A percentile compares a stretch with the other conserved stretches of the same genome.
These are phyloP conservation scores for Centropus unirufus DNA, from an alignment of 2,113 vertebrate species.

Conservation along the genomic window DNA sequence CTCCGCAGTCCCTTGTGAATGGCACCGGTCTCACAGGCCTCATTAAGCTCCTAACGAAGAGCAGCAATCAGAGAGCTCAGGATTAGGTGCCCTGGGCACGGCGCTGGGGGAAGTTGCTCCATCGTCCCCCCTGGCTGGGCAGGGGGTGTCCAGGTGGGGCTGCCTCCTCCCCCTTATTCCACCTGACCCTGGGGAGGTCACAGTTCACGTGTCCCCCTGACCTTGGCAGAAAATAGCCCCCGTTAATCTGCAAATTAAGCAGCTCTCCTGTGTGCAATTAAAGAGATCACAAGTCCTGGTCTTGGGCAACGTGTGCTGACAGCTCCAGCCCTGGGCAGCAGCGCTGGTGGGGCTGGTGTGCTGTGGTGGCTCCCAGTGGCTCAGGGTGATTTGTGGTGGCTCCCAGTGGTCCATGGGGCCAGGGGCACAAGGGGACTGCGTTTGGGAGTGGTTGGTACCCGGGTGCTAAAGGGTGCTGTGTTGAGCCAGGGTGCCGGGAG, in stretches of 20 bases:
- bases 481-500: not conserved
- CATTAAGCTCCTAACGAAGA: not conserved
- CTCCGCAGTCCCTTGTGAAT: not conserved
- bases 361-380: not conserved
- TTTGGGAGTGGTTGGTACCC: not conserved
- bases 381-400: not conserved
- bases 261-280: slow-evolving; percentile 53
- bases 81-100: not conserved
- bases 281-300: not conserved
- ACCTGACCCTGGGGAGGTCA: not conserved
- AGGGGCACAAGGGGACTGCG: not conserved
- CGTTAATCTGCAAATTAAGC: slow-evolving; percentile 47
- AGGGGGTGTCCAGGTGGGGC: not conserved
- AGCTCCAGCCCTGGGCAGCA: not conserved
- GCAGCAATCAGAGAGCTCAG: not conserved
- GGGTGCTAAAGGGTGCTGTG: not conserved
- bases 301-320: not conserved
- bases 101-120: fast-evolving
- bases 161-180: not conserved
- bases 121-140: fast-evolving
- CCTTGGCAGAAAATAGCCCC: slow-evolving; percentile 46
- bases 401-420: not conserved
- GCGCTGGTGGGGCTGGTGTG: not conserved
- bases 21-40: fast-evolving
- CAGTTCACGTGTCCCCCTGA: slow-evolving; percentile 45